phyloP scores from a whole-genome alignment of 2,888 invertebrate genomes.

The Bedellia somnulentella region DNA sequence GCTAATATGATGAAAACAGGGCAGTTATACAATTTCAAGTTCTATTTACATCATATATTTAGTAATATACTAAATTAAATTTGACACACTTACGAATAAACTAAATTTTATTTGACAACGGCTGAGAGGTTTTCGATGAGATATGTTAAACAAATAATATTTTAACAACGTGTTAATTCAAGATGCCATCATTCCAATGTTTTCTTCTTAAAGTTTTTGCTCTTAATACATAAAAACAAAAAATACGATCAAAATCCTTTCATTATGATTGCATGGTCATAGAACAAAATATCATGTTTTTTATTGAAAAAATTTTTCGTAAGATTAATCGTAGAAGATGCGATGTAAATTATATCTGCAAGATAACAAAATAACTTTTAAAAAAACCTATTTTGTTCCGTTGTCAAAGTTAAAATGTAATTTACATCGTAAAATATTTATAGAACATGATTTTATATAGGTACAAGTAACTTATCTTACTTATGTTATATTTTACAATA shows the following conservation, averaged over 20 bases:
- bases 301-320: not conserved
- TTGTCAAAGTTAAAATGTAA: too few species aligned
- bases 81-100: constrained; percentile 37
- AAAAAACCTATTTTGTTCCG: too few species aligned
- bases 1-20: too few species aligned
- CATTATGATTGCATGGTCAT: too few species aligned
- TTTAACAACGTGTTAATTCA: too few species aligned
- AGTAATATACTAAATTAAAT: constrained; percentile 54
- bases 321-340: constrained; percentile 1
- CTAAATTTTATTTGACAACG: constrained; percentile 15
- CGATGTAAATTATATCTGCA: too few species aligned
- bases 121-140: too few species aligned
- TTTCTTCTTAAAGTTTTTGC: too few species aligned
- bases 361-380: too few species aligned
- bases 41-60: constrained; percentile 41
- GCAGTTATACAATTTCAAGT: too few species aligned
- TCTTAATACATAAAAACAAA: not conserved
- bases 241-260: not conserved
- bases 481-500: constrained; percentile 36
- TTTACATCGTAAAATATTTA: constrained; percentile 22
- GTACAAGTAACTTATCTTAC: constrained; percentile 26
- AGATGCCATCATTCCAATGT: too few species aligned
- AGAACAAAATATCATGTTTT: not conserved
- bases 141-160: too few species aligned
- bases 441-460: constrained; percentile 24